phyloP scores from a whole-genome alignment of 1,140 invertebrate genomes.

The Frieseomelitta varia region DNA sequence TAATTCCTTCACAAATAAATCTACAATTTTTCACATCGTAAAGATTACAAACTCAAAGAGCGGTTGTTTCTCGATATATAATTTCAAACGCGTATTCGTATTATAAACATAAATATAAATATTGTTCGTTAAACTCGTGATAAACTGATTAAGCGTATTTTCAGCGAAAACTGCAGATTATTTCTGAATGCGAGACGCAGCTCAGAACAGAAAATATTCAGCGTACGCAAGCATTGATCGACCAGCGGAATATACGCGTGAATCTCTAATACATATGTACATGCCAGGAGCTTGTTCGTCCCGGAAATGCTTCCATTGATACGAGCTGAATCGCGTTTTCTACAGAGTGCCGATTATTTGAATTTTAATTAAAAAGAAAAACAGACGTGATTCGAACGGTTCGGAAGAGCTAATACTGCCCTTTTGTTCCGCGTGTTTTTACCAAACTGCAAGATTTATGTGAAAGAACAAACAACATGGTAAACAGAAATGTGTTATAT shows the following conservation, averaged over 20 bases:
- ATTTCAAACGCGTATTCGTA: neutral
- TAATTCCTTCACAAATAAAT: neutral
- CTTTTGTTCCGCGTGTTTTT: neutral
- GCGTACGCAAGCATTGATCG: neutral
- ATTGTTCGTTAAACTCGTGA: neutral
- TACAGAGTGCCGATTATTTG: neutral
- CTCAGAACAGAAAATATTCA: no score
- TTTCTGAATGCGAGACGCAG: neutral
- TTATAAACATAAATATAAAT: no score
- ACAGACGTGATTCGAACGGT: neutral
- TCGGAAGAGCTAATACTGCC: neutral
- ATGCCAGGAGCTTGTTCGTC: neutral
- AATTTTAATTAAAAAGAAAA: slow-evolving; percentile 34
- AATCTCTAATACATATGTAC: neutral
- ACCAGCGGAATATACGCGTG: neutral
- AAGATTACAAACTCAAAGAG: neutral
- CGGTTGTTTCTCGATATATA: neutral
- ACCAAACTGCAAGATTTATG: neutral
- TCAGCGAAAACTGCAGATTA: neutral
- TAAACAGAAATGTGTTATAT: neutral
- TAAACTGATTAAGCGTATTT: neutral
- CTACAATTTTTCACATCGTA: neutral
- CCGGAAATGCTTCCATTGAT: neutral
- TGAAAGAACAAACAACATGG: neutral
- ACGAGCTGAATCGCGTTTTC: neutral